A percentile compares a stretch with the other conserved stretches of the same genome.
Evolutionary conservation across 2,113 vertebrate genomes (phyloP).

Genomic region (Mobula birostris): DNA sequence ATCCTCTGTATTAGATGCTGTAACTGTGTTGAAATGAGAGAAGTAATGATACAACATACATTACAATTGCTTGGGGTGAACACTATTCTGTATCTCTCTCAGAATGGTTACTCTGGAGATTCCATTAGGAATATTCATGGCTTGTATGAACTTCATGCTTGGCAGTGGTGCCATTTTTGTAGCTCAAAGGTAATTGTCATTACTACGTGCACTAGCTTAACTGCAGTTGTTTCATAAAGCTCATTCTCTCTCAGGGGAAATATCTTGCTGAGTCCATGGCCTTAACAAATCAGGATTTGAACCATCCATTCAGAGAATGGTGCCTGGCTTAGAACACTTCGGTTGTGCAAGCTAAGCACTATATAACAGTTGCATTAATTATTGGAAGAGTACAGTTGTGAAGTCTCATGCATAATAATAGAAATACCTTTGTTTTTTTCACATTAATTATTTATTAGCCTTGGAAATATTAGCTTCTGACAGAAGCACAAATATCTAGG

Average conservation of each 20-base stretch:
- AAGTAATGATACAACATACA: neutral
- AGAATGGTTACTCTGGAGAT: neutral
- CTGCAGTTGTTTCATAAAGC: slow-evolving; percentile 24
- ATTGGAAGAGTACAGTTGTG: neutral
- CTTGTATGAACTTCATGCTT: neutral
- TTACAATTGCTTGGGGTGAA: neutral
- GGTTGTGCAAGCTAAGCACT: slow-evolving; percentile 21
- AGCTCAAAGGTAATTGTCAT: slow-evolving; percentile 2
- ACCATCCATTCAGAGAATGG: neutral
- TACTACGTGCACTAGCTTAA: neutral
- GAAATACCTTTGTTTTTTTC: slow-evolving; percentile 9
- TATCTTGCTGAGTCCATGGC: neutral
- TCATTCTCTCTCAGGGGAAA: neutral
- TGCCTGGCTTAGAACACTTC: neutral
- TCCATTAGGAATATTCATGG: neutral
- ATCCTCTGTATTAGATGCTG: neutral
- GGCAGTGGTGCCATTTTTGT: neutral
- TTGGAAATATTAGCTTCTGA: neutral
- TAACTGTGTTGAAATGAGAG: neutral
- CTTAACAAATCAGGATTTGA: neutral
- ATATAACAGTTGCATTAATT: neutral
- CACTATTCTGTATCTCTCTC: neutral
- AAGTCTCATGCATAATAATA: neutral
- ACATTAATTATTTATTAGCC: slow-evolving; percentile 14
- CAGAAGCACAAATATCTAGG: neutral